Conservation (phyloP, 2,888 invertebrate genomes). For the Melanostoma scalare region DNA sequence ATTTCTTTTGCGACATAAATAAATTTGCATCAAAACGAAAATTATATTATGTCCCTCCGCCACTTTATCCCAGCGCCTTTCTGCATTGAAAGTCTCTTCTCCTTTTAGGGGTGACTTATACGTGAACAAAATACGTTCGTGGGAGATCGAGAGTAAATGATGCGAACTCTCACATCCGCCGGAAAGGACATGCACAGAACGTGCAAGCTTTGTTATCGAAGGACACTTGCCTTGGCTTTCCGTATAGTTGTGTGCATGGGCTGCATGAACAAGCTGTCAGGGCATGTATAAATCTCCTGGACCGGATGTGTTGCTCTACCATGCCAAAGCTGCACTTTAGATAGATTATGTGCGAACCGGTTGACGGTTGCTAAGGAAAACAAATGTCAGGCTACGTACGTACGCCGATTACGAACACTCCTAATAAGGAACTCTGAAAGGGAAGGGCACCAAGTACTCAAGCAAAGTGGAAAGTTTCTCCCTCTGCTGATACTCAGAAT, state of each 20-base stretch:
- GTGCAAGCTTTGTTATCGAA: constrained; percentile 45
- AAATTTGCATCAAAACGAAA: constrained; percentile 71
- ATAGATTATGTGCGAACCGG: constrained; percentile 71
- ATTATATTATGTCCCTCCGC: constrained; percentile 70
- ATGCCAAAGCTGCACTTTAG: constrained; percentile 62
- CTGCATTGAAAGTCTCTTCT: constrained; percentile 6
- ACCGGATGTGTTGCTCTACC: constrained; percentile 59
- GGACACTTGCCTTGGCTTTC: constrained; percentile 14
- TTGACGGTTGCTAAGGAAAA: constrained; percentile 55
- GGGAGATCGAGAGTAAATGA: constrained; percentile 66
- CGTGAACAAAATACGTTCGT: constrained; percentile 39
- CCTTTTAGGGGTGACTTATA: constrained; percentile 18
- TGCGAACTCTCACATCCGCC: constrained; percentile 64
- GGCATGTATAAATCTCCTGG: constrained; percentile 65
- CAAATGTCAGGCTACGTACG: constrained; percentile 58
- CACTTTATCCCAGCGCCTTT: constrained; percentile 52
- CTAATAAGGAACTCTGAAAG: constrained; percentile 39
- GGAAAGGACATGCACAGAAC: constrained; percentile 66
- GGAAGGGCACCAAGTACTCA: not conserved
- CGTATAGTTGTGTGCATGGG: not conserved
- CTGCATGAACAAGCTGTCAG: constrained; percentile 61
- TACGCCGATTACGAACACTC: constrained; percentile 32
- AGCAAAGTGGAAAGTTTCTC: too few species aligned
- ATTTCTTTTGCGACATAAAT: constrained; percentile 70
- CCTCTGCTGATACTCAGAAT: too few species aligned